phyloP scores from a whole-genome alignment of 2,888 invertebrate genomes.

The Anthophora plumipes region DNA sequence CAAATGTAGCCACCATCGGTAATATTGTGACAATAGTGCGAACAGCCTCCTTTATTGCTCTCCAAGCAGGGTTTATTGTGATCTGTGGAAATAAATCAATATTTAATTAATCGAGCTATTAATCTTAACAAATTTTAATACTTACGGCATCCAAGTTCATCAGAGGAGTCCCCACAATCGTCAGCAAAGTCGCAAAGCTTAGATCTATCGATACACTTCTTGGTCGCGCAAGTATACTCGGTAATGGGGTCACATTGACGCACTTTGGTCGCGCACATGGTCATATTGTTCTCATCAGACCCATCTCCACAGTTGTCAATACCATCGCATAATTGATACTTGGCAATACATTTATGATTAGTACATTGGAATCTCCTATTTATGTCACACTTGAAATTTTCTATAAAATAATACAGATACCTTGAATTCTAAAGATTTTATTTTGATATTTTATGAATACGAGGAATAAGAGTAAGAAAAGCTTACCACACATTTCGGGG shows the following conservation, averaged over 20 bases:
- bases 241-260: constrained; percentile 91
- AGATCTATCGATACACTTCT: constrained; percentile 91
- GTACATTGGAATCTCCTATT: constrained; percentile 94
- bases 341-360: constrained; percentile 94
- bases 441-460: background rate
- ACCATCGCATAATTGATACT: constrained; percentile 95
- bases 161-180: constrained; percentile 96
- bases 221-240: constrained; percentile 95
- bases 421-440: background rate
- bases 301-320: constrained; percentile 97
- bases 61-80: constrained; percentile 84
- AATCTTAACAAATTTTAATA: constrained; percentile 54
- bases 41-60: constrained; percentile 91
- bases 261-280: constrained; percentile 91
- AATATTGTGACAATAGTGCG: constrained; percentile 95
- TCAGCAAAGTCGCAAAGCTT: constrained; percentile 95
- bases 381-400: constrained; percentile 94
- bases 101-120: no score
- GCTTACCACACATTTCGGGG: constrained; percentile 87
- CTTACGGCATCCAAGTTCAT: constrained; percentile 95
- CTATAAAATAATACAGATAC: constrained; percentile 77
- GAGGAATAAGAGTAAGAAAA: background rate
- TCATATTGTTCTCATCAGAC: constrained; percentile 98
- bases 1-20: constrained; percentile 95
- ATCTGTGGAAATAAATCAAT: constrained; percentile 74